A percentile compares a stretch with the other conserved stretches of the same genome.
phyloP scores from a whole-genome alignment of 2,797 vertebrate genomes.

The Phrynocephalus vlangalii region DNA sequence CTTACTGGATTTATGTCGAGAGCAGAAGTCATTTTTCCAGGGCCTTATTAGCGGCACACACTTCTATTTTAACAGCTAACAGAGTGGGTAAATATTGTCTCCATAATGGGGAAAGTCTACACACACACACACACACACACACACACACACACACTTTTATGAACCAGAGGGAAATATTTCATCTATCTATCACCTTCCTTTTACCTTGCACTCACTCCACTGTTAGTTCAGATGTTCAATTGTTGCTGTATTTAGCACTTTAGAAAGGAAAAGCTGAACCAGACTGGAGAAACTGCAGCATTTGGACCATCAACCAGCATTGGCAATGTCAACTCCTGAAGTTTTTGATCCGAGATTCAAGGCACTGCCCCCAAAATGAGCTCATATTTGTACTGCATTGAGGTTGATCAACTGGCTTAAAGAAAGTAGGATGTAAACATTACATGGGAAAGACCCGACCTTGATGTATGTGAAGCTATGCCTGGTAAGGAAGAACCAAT shows the following conservation, averaged over 20 bases:
- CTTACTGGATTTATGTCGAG: slow-evolving; percentile 31
- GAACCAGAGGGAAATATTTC: too few species aligned
- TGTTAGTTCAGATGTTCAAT: slow-evolving; percentile 23
- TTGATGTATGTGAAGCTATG: neutral
- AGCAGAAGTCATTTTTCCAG: neutral
- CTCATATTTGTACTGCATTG: neutral
- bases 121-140: too few species aligned
- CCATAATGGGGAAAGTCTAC: neutral
- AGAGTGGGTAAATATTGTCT: neutral
- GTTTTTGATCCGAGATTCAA: neutral
- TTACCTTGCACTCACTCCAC: slow-evolving; percentile 30
- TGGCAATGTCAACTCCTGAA: neutral
- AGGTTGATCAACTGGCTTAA: neutral
- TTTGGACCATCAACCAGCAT: too few species aligned
- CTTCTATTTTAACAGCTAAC: slow-evolving; percentile 37
- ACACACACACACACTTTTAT: too few species aligned
- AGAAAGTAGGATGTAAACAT: neutral
- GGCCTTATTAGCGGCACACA: neutral
- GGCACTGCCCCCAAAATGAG: neutral
- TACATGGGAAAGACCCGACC: neutral
- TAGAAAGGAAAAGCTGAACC: neutral
- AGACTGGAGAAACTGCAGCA: neutral
- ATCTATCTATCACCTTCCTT: too few species aligned
- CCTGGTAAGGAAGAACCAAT: neutral
- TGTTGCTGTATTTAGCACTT: neutral